These are phyloP conservation scores for Chionodraco myersi DNA, from an alignment of 2,113 vertebrate genomes.

Conservation along the genomic window DNA sequence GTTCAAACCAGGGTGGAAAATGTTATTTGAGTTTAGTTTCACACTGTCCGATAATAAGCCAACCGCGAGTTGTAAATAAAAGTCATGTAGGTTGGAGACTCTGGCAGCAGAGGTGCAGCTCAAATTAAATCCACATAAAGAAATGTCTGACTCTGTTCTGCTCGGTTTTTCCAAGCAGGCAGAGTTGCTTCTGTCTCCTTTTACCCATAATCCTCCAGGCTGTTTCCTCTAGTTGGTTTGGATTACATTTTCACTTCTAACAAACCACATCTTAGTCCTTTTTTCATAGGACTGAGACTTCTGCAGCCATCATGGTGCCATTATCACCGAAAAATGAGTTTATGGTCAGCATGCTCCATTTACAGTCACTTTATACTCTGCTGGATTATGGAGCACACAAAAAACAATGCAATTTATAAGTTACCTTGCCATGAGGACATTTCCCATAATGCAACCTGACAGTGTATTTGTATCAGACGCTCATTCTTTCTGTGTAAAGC, in stretches of 20 bases:
- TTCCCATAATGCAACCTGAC: too few species aligned
- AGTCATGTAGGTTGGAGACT: conserved; percentile 43
- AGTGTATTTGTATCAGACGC: too few species aligned
- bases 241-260: conserved; percentile 59
- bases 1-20: conserved; percentile 62
- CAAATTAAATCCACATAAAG: conserved; percentile 48
- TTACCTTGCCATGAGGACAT: not conserved
- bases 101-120: conserved; percentile 55
- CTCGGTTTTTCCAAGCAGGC: conserved; percentile 26
- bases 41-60: conserved; percentile 53
- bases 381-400: not conserved
- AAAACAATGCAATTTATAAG: not conserved
- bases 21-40: conserved; percentile 60
- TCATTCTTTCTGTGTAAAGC: too few species aligned
- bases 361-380: not conserved
- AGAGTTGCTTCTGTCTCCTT: conserved; percentile 31
- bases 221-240: conserved; percentile 43
- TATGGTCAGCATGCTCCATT: not conserved
- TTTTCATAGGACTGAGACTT: not conserved
- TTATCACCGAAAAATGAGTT: conserved; percentile 10
- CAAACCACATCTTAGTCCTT: conserved; percentile 45
- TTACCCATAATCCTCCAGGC: conserved; percentile 52
- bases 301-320: conserved; percentile 29
- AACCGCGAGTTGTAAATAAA: conserved; percentile 61
- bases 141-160: conserved; percentile 41